Evolutionary conservation across 2,113 vertebrate species (phyloP), one percentile per base, ranked within the genome.

Genomic region (Hiodon tergisus): DNA sequence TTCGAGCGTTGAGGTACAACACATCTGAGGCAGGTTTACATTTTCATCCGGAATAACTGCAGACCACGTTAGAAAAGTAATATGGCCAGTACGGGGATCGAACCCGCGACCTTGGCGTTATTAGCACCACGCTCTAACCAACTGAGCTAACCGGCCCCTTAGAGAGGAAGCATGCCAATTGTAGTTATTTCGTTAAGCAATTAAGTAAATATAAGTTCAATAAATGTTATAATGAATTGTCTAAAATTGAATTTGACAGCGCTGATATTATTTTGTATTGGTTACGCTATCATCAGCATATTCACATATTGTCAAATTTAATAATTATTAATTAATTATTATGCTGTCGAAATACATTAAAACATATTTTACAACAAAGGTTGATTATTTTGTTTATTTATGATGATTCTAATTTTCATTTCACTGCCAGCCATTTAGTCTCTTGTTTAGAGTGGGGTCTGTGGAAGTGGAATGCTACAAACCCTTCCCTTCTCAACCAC

Each of bases 121-220:
- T 83, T 84, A 83, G 83, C 83, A 83, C 79, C 83, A 83, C 81
- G 78, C 79, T 84, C 81, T 83, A 81, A 83, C 81, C 83, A 84
- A 79, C 81, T 83, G 81, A 84, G 80, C 80, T 84, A 83, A 84
- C 81, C 78, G 81, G 83, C 83, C 83, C 47, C 10, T 31, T 31
- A 31, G 31, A n/a, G n/a, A n/a, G n/a, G n/a, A n/a, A n/a, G n/a
- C n/a, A n/a, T n/a, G n/a, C n/a, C n/a, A n/a, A n/a, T n/a, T n/a
- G n/a, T n/a, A n/a, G n/a, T n/a, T n/a, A n/a, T n/a, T n/a, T n/a
- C n/a, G n/a, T n/a, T n/a, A n/a, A n/a, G n/a, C n/a, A n/a, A n/a
- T n/a, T n/a, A n/a, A n/a, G n/a, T n/a, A n/a, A n/a, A n/a, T n/a
- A n/a, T n/a, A n/a, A n/a, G n/a, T n/a, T n/a, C n/a, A n/a, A n/a